Base-by-base conservation (phyloP, 2,797 vertebrate genomes). In the Spinibarbus caldwelli region DNA sequence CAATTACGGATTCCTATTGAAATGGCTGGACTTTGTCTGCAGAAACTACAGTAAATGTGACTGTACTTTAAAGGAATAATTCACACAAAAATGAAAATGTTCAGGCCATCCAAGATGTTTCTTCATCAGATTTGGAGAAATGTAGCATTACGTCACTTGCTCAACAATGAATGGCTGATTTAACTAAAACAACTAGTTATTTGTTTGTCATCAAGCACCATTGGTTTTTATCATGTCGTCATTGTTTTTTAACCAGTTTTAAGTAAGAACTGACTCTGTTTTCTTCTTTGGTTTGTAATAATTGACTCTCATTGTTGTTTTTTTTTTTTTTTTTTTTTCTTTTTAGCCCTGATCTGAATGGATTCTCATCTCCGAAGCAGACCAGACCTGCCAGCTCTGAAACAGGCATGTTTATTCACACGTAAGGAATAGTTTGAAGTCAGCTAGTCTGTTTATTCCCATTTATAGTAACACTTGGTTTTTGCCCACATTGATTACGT, bases 281-380 rank as follows among this genome's bases (percentile, higher is more conserved):
- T 29, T 45, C 59, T 29, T 12, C 59, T 29, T 12, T 29, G 57
- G n/a, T 54, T 54, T 23, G 29, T 52, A 23, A 1, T 76, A 11
- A 52, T 47, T 49, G 2, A 2, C 8, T 11, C 17, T 47, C 4
- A 2, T 72, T 31, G 2, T 19, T 43, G 1, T 59, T 17, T 14
- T n/a, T n/a, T n/a, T n/a, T 34, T 34, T 34, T 34, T 34, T 31
- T 31, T 31, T 1, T 31, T 31, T 31, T 31, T 3, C 0, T 43
- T 45, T 66, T 29, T 11, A 76, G 81, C 1, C 41, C 81, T 26
- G 2, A 75, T 34, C 54, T 66, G 71, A 83, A 83, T 11, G 54
- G 80, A 47, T 47, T 62, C 29, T 47, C 41, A 14, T 52, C 81
- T 75, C 43, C 4, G 34, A 36, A 49, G 9, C 29, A 14, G 31